These are phyloP conservation scores for Poeciliopsis turneri DNA, from an alignment of 2,797 vertebrate genomes.

Conservation along the genomic window DNA sequence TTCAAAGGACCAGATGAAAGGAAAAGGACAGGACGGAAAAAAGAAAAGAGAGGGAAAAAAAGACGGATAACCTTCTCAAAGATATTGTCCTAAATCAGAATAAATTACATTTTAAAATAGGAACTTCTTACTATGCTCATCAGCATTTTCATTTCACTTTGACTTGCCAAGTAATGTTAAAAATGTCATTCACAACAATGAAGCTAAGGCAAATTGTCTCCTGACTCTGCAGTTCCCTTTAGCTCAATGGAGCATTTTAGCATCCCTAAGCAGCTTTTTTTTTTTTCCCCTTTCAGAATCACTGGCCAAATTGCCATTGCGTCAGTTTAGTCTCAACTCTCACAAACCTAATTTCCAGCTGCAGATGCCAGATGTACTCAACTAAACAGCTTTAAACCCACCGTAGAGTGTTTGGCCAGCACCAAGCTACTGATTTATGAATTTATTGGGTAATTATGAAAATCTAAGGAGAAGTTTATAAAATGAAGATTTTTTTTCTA, in stretches of 20 bases:
- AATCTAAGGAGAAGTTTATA: not conserved
- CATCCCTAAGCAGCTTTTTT: constrained; percentile 11
- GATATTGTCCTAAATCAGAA: constrained; percentile 3
- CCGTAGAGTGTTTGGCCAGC: constrained; percentile 1
- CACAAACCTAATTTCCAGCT: constrained; percentile 10
- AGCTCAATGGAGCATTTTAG: constrained; percentile 29
- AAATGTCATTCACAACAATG: not conserved
- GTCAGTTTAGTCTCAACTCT: constrained; percentile 12
- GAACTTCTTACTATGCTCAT: not conserved
- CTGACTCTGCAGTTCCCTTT: constrained; percentile 17
- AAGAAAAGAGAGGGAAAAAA: not conserved
- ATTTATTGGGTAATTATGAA: not conserved
- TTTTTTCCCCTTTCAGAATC: constrained; percentile 4
- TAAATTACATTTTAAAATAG: not conserved
- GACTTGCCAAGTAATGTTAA: constrained; percentile 4
- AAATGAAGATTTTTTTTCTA: not conserved
- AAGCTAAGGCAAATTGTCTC: constrained; percentile 11
- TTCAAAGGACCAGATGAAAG: constrained; percentile 39
- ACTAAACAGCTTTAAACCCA: constrained; percentile 13
- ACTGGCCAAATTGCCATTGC: constrained; percentile 11
- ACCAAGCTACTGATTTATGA: not conserved
- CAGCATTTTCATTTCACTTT: constrained; percentile 9
- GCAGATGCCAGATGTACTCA: constrained; percentile 12
- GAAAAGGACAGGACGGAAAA: constrained; percentile 30
- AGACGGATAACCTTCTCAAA: constrained; percentile 6